phyloP scores from a whole-genome alignment of 1,140 invertebrate genomes.

The Dreissena rostriformis region DNA sequence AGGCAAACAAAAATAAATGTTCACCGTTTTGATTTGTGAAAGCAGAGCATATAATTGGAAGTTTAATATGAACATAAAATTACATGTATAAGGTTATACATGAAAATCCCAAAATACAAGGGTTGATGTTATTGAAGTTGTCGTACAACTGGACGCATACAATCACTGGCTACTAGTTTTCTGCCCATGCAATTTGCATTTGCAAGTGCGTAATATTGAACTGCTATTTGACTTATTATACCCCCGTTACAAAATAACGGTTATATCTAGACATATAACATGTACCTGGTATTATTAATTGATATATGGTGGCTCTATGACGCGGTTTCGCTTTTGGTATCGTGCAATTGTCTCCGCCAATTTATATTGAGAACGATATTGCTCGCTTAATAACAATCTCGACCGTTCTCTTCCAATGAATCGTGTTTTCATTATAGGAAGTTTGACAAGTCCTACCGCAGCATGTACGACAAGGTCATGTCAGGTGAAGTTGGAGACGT shows the following conservation, averaged over 20 bases:
- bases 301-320: neutral
- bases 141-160: too few relatives aligned
- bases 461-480: neutral
- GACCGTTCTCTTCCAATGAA: neutral
- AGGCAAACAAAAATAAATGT: too few relatives aligned
- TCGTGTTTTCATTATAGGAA: too few relatives aligned
- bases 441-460: slow-evolving; percentile 16
- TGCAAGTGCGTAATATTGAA: too few relatives aligned
- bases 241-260: neutral
- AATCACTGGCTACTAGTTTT: too few relatives aligned
- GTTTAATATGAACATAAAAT: too few relatives aligned
- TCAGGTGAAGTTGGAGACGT: slow-evolving; percentile 15
- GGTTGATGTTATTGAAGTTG: too few relatives aligned
- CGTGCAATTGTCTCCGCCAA: neutral
- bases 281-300: neutral
- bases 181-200: too few relatives aligned
- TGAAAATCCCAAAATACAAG: too few relatives aligned
- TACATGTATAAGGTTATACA: too few relatives aligned
- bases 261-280: neutral
- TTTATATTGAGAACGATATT: neutral
- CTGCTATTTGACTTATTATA: neutral
- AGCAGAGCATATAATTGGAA: too few relatives aligned
- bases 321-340: neutral
- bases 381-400: neutral
- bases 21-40: too few relatives aligned